phyloP scores from a whole-genome alignment of 2,797 vertebrate species.

The Scolopax bukidnonensis region DNA sequence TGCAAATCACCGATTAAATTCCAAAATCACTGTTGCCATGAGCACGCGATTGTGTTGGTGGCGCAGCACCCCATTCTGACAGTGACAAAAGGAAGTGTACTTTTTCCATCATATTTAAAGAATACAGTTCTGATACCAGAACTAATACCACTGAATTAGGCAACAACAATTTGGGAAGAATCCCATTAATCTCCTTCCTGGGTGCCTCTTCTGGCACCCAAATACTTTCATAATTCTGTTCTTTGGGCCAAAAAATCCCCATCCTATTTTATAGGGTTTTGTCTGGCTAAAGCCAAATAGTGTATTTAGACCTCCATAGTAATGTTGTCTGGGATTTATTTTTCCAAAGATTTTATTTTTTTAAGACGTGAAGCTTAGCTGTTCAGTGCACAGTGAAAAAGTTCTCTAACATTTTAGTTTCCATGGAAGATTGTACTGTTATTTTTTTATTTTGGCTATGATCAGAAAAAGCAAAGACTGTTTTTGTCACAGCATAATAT shows the following conservation, averaged over 20 bases:
- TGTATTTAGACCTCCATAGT: not conserved
- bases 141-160: not conserved
- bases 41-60: not conserved
- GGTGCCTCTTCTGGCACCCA: not conserved
- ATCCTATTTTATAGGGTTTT: not conserved
- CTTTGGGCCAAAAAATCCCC: fast-evolving
- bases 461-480: not conserved
- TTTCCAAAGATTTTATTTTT: not conserved
- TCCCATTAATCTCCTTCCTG: not conserved
- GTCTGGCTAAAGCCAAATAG: not conserved
- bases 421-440: not conserved
- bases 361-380: not conserved
- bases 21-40: not conserved
- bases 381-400: not conserved
- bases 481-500: not conserved
- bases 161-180: not conserved
- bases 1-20: not conserved
- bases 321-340: not conserved
- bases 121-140: not conserved
- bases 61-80: not conserved
- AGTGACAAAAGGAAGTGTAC: not conserved
- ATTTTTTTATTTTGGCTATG: not conserved
- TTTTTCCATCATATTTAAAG: not conserved
- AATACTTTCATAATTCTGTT: not conserved
- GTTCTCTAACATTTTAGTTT: not conserved